Evolutionary conservation across 2,888 invertebrate genomes (phyloP).

Genomic region (Eueremaeus valkanovi): DNA sequence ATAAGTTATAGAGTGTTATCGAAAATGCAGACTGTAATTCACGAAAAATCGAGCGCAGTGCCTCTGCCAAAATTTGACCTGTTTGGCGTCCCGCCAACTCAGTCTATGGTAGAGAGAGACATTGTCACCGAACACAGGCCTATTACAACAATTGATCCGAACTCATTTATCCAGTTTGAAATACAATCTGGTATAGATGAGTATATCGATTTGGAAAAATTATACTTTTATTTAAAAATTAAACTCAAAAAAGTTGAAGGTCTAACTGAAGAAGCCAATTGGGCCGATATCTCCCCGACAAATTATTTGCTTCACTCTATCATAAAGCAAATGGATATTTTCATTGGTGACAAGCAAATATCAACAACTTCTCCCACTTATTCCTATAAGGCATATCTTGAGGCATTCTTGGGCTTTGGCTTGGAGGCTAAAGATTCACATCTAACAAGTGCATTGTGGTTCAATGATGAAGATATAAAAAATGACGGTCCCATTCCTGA

Average conservation of each 20-base stretch:
- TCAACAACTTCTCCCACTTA: not conserved
- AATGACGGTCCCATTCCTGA: not conserved
- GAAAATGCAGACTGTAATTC: not conserved
- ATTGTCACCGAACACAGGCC: slow-evolving; percentile 26
- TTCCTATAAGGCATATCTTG: slow-evolving; percentile 4
- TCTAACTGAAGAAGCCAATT: not conserved
- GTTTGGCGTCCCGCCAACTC: slow-evolving; percentile 25
- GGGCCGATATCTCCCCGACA: not conserved
- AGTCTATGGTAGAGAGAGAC: not conserved
- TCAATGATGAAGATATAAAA: not conserved
- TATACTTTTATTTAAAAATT: not conserved
- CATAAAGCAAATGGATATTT: slow-evolving; percentile 5
- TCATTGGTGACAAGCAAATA: not conserved
- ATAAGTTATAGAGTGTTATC: not conserved
- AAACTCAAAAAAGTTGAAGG: not conserved
- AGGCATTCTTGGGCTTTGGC: not conserved
- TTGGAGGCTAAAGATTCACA: not conserved
- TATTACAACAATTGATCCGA: not conserved
- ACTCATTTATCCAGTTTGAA: not conserved
- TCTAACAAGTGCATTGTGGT: not conserved
- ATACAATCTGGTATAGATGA: not conserved
- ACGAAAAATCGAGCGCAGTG: not conserved
- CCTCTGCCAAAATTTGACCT: slow-evolving; percentile 27
- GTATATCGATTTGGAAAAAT: not conserved
- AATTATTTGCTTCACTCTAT: slow-evolving; percentile 11